Evolutionary conservation across 2,888 invertebrate genomes (phyloP).

Genomic region (Laspeyria flexula): DNA sequence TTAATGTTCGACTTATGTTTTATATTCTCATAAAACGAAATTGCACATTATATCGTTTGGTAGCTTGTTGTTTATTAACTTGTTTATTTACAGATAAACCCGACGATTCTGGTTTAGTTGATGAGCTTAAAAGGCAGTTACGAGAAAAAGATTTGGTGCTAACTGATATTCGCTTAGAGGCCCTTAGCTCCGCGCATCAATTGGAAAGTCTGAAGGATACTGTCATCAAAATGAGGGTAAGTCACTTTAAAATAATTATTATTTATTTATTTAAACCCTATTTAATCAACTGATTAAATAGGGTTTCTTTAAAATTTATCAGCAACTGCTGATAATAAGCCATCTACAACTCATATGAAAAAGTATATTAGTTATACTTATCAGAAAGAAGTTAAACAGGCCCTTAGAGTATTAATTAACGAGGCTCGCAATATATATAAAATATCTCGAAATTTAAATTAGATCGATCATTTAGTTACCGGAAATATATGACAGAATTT

Average conservation of each 20-base stretch:
- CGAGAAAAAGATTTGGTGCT: slow-evolving; percentile 98
- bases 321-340: too few relatives aligned
- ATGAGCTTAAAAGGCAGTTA: slow-evolving; percentile 96
- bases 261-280: too few relatives aligned
- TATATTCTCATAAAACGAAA: slow-evolving; percentile 1
- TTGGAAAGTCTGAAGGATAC: slow-evolving; percentile 98
- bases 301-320: too few relatives aligned
- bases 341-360: too few relatives aligned
- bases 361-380: too few relatives aligned
- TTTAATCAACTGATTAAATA: too few relatives aligned
- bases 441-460: too few relatives aligned
- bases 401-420: too few relatives aligned
- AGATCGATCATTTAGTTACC: too few relatives aligned
- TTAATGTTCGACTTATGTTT: background rate
- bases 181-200: slow-evolving; percentile 98
- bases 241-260: slow-evolving; percentile 29
- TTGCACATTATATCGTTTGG: background rate
- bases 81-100: slow-evolving; percentile 76
- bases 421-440: too few relatives aligned
- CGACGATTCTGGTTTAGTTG: slow-evolving; percentile 84
- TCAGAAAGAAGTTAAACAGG: too few relatives aligned
- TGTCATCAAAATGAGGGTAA: slow-evolving; percentile 97
- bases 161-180: slow-evolving; percentile 98
- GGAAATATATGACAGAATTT: too few relatives aligned
- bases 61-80: background rate